Base-by-base conservation (phyloP, 2,797 vertebrate species). In the Botia kubotai region DNA sequence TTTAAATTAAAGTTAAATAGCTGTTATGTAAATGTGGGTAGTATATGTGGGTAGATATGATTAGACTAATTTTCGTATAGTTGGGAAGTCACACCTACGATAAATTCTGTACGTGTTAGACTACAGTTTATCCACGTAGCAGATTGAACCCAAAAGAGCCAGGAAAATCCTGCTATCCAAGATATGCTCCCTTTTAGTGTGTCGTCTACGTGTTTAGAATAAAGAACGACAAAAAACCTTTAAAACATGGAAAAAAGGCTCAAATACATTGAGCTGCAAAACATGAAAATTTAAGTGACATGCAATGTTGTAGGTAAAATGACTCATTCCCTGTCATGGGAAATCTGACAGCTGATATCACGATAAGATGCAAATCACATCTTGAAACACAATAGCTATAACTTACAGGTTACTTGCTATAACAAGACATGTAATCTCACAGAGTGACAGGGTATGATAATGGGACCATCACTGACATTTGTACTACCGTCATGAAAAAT, bases 331-430 rank as follows among this genome's bases (percentile, higher is more conserved):
- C 26, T 8, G 13, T 33, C n/a, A 52, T 3, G 4, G 17, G 2
- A 8, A n/a, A 66, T 66, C 63, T 65, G 48, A 36, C 26, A 33
- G 21, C 73, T 53, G 60, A 66, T 48, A 36, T 36, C 48, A 36
- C 17, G 13, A 75, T 29, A 1, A 50, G 26, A 63, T 65, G 73
- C 46, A 52, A 75, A 76, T 76, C 17, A 33, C 11, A 76, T 17
- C 29, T 23, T n/a, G n/a, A 21, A 39, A 66, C 29, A 66, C 33
- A 66, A 76, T 36, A 55, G 48, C 62, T 53, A 53, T 39, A 76
- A 66, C 62, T 66, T 66, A 66, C 11, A 66, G 8, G 62, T 53
- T 65, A 14, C 17, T 65, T 60, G 19, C 21, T 13, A 60, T 26
- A 62, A 62, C 13, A 14, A 29, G 23, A 62, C 58, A 60, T 2